Percentiles rank a stretch among this genome's conserved stretches.
Conservation (phyloP, 2,888 invertebrate species). For the Clepsis dumicolana region DNA sequence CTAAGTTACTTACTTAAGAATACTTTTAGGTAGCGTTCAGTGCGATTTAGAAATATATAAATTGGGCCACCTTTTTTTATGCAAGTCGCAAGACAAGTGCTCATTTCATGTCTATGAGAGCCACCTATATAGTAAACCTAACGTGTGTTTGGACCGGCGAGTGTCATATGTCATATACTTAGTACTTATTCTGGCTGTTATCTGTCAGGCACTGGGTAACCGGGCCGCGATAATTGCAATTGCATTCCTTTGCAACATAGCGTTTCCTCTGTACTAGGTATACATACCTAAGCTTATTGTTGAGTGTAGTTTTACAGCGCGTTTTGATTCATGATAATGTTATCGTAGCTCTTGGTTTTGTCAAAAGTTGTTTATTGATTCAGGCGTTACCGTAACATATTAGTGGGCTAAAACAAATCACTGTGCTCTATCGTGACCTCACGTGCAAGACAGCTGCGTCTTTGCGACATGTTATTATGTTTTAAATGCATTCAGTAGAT, state of each 20-base stretch:
- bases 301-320: background rate
- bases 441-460: background rate
- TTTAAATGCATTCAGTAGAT: too few species aligned
- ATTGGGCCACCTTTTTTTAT: too few species aligned
- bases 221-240: conserved; percentile 74
- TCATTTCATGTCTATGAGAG: too few species aligned
- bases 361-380: background rate
- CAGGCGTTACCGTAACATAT: background rate
- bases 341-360: background rate
- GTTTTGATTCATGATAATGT: background rate
- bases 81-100: too few species aligned
- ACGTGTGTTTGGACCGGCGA: background rate
- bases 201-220: conserved; percentile 57
- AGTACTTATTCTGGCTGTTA: conserved; percentile 22
- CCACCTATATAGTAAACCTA: too few species aligned
- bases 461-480: too few species aligned
- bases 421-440: background rate
- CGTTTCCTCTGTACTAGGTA: conserved; percentile 44
- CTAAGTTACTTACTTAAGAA: too few species aligned
- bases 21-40: too few species aligned
- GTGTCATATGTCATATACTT: background rate
- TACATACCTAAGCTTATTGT: background rate
- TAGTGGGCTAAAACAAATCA: background rate
- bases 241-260: conserved; percentile 70
- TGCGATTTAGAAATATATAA: too few species aligned